Conservation (phyloP, 2,888 invertebrate genomes). For the Drosophila ezoana region DNA sequence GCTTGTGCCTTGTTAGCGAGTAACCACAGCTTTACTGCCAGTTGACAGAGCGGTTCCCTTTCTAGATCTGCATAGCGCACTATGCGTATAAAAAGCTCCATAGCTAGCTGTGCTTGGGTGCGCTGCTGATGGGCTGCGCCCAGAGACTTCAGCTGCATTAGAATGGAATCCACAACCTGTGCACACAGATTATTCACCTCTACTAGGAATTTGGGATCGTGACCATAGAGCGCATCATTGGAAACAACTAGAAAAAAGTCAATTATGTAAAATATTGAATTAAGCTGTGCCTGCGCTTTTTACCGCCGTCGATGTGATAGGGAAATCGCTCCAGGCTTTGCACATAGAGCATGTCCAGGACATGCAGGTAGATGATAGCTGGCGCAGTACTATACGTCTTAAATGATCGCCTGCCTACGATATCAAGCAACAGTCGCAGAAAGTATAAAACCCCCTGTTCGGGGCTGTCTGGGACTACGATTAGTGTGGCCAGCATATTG, state of each 20-base stretch:
- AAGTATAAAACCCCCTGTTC: conserved; percentile 94
- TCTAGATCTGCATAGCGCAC: conserved; percentile 88
- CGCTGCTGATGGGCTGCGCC: conserved; percentile 88
- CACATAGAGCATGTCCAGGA: conserved; percentile 91
- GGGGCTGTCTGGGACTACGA: conserved; percentile 95
- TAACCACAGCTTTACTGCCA: conserved; percentile 93
- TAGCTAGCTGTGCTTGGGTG: conserved; percentile 89
- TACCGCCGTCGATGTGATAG: conserved; percentile 92
- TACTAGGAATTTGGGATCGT: conserved; percentile 93
- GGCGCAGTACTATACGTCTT: conserved; percentile 89
- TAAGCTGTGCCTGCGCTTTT: background rate
- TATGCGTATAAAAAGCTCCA: conserved; percentile 90
- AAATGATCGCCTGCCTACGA: conserved; percentile 91
- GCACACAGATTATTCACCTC: conserved; percentile 92
- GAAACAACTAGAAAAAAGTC: conserved; percentile 89
- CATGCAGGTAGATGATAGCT: conserved; percentile 89
- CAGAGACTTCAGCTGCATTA: conserved; percentile 89
- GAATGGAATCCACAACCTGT: conserved; percentile 91
- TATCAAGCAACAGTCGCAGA: conserved; percentile 92
- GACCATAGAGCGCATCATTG: conserved; percentile 96
- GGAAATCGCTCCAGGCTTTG: conserved; percentile 93
- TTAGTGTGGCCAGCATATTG: conserved; percentile 92
- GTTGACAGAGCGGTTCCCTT: conserved; percentile 87
- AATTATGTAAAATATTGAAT: background rate
- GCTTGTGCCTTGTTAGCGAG: conserved; percentile 89